phyloP scores from a whole-genome alignment of 2,888 invertebrate species.

The Drosophila affinis region DNA sequence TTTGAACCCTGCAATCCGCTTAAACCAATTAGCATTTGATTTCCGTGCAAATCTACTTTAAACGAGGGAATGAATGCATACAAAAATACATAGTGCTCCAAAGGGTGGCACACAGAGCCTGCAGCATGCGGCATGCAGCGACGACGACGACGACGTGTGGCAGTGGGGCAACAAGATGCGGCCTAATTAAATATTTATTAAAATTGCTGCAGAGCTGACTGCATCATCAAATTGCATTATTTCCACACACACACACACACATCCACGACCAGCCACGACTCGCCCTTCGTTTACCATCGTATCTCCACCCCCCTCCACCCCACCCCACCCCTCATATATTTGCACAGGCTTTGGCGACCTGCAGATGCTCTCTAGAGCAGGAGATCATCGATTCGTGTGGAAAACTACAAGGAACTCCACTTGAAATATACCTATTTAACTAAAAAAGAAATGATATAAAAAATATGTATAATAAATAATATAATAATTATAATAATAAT shows the following conservation, averaged over 20 bases:
- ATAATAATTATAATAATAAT: too few species aligned
- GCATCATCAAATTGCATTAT: conserved; percentile 23
- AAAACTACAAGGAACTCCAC: too few species aligned
- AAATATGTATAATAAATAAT: too few species aligned
- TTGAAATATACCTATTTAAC: too few species aligned
- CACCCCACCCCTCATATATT: too few species aligned
- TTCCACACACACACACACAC: background rate
- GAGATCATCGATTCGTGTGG: too few species aligned
- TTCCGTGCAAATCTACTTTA: conserved; percentile 32
- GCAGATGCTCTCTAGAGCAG: background rate
- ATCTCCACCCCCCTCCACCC: too few species aligned
- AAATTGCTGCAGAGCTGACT: conserved; percentile 21
- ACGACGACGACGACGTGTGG: background rate
- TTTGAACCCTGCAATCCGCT: conserved; percentile 34
- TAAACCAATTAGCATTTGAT: conserved; percentile 51
- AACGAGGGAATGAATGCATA: conserved; percentile 12
- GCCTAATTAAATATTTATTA: conserved; percentile 39
- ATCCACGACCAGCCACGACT: background rate
- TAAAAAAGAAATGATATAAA: too few species aligned
- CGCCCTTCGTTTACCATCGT: background rate
- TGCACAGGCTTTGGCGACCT: background rate
- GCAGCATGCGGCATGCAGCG: background rate
- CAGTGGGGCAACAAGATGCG: conserved; percentile 11
- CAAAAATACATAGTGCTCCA: background rate
- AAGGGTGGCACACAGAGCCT: background rate